Conservation (phyloP, 2,888 invertebrate species). For the Ferdinandea cuprea region DNA sequence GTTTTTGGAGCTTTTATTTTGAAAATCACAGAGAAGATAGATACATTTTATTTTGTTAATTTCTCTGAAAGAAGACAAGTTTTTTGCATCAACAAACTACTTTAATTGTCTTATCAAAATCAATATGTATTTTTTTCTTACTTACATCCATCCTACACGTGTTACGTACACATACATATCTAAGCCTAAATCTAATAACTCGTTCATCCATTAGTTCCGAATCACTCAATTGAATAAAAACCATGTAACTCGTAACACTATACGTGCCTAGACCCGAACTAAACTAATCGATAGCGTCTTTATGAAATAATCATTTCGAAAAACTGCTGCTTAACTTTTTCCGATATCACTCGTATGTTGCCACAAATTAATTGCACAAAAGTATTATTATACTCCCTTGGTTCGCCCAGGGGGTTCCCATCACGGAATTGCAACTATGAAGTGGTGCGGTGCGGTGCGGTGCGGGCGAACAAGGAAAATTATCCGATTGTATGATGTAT, state of each 20-base stretch:
- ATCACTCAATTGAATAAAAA: constrained; percentile 54
- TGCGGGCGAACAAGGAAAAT: constrained; percentile 23
- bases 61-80: no score
- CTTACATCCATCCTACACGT: no score
- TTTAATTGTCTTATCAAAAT: no score
- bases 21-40: no score
- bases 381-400: constrained; percentile 23
- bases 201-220: not conserved
- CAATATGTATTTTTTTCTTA: no score
- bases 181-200: no score
- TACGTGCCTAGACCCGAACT: no score
- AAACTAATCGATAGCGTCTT: constrained; percentile 49
- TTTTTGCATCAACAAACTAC: no score
- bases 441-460: not conserved
- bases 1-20: no score
- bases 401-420: constrained; percentile 24
- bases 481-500: constrained; percentile 54
- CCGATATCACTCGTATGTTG: constrained; percentile 23
- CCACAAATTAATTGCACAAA: constrained; percentile 60
- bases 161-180: no score
- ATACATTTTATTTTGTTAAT: no score
- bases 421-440: constrained; percentile 50
- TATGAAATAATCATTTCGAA: constrained; percentile 21
- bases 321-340: constrained; percentile 43
- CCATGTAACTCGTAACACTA: constrained; percentile 9